A percentile compares a stretch with the other conserved stretches of the same genome.
These are phyloP conservation scores for Dicerorhinus sumatrensis DNA, from an alignment of 2,113 vertebrate genomes.

Conservation along the genomic window DNA sequence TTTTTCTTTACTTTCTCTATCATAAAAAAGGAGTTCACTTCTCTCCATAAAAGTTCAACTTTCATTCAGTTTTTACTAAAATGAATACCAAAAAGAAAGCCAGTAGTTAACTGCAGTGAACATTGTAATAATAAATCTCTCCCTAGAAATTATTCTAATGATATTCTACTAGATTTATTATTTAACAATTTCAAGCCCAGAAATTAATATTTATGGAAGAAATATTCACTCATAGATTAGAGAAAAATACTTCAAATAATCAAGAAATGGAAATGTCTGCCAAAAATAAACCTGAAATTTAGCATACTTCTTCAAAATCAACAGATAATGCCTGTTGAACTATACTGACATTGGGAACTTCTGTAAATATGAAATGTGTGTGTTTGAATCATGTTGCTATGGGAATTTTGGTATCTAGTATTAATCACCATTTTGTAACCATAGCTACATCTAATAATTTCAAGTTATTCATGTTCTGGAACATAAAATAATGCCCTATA, in stretches of 20 bases:
- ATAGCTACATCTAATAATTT: conserved; percentile 66
- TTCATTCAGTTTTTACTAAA: not conserved
- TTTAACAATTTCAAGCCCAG: not conserved
- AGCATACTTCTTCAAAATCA: not conserved
- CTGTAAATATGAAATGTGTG: not conserved
- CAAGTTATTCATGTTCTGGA: conserved; percentile 66
- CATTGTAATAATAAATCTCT: not conserved
- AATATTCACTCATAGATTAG: not conserved
- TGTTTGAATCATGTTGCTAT: conserved; percentile 24
- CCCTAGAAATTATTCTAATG: not conserved
- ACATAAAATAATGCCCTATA: conserved; percentile 60
- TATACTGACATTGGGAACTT: not conserved
- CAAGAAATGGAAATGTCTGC: not conserved
- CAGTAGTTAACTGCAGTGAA: not conserved
- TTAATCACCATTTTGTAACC: conserved; percentile 71
- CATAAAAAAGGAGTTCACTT: not conserved
- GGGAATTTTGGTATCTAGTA: conserved; percentile 40
- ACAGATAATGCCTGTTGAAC: not conserved
- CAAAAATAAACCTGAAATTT: not conserved
- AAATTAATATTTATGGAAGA: not conserved
- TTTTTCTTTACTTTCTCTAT: not conserved
- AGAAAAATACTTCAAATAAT: not conserved
- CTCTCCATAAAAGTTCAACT: not conserved
- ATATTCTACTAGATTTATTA: not conserved
- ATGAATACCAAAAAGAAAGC: not conserved